Percentiles rank a stretch among this genome's conserved stretches.
phyloP scores from a whole-genome alignment of 1,140 invertebrate genomes.

The Drosophila triauraria region DNA sequence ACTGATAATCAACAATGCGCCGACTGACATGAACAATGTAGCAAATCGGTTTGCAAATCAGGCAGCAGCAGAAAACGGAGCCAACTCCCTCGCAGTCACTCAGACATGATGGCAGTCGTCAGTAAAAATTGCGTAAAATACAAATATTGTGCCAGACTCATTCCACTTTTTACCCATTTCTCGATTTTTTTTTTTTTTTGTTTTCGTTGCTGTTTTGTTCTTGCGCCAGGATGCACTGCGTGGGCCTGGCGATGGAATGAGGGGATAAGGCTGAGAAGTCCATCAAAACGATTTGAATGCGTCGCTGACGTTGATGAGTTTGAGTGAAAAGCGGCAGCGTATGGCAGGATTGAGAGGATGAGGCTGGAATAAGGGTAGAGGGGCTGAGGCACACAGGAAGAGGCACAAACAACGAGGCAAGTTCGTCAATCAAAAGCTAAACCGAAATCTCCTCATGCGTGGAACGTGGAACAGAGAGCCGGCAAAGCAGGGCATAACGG shows the following conservation, averaged over 20 bases:
- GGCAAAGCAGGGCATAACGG: slow-evolving; percentile 46
- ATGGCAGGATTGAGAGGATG: slow-evolving; percentile 11
- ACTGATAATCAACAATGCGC: slow-evolving; percentile 73
- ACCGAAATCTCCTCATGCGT: slow-evolving; percentile 81
- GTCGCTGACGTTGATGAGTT: slow-evolving; percentile 84
- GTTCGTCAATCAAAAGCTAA: slow-evolving; percentile 83
- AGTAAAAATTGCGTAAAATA: slow-evolving; percentile 84
- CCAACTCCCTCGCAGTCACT: slow-evolving; percentile 46
- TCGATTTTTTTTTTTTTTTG: slow-evolving; percentile 33
- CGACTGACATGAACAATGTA: slow-evolving; percentile 78
- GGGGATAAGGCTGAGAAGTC: slow-evolving; percentile 50
- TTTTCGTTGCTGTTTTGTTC: slow-evolving; percentile 57
- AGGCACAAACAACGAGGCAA: slow-evolving; percentile 63
- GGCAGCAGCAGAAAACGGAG: slow-evolving; percentile 39
- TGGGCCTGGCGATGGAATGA: slow-evolving; percentile 30
- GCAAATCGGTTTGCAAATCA: slow-evolving; percentile 81
- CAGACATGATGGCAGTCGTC: slow-evolving; percentile 53
- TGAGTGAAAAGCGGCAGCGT: slow-evolving; percentile 77
- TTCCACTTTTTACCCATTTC: slow-evolving; percentile 36
- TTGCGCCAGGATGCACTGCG: slow-evolving; percentile 63
- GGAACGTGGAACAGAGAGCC: slow-evolving; percentile 36
- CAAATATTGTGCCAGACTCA: slow-evolving; percentile 79
- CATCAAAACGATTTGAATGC: slow-evolving; percentile 85
- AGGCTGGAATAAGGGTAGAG: background rate
- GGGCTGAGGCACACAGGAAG: slow-evolving; percentile 17